phyloP scores from a whole-genome alignment of 2,113 vertebrate species.

The Tinamus guttatus region DNA sequence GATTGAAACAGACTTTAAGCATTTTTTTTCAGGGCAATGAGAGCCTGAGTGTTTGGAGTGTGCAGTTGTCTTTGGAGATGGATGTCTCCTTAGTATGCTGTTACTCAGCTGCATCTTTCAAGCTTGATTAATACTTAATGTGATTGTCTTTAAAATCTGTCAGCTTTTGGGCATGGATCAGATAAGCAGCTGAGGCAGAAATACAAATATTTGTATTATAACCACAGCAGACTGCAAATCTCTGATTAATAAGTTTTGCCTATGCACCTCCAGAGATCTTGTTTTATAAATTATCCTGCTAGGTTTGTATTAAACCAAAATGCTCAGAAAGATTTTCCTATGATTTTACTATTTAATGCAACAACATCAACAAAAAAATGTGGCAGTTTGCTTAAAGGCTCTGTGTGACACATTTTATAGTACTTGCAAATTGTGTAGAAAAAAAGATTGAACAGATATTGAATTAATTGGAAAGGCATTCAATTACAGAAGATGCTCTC shows the following conservation, averaged over 20 bases:
- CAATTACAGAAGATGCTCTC: not conserved
- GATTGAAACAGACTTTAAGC: not conserved
- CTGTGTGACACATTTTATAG: slow-evolving; percentile 25
- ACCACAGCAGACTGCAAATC: too few species aligned
- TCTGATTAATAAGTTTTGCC: slow-evolving; percentile 77
- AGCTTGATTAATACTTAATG: slow-evolving; percentile 81
- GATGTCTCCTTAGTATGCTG: slow-evolving; percentile 70
- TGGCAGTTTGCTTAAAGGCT: slow-evolving; percentile 36
- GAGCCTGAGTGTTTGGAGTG: not conserved
- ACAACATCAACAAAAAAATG: slow-evolving; percentile 45
- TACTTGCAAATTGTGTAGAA: slow-evolving; percentile 6
- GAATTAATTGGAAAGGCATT: slow-evolving; percentile 2
- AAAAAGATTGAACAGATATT: not conserved
- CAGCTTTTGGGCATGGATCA: slow-evolving; percentile 74
- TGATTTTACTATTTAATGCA: not conserved
- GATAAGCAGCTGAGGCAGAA: slow-evolving; percentile 68
- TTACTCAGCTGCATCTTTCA: slow-evolving; percentile 69
- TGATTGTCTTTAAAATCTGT: slow-evolving; percentile 80
- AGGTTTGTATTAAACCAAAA: slow-evolving; percentile 53
- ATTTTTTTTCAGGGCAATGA: slow-evolving; percentile 15
- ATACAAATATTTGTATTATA: slow-evolving; percentile 80
- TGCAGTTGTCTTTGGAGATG: slow-evolving; percentile 22
- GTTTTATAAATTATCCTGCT: slow-evolving; percentile 71
- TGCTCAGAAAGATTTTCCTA: slow-evolving; percentile 39
- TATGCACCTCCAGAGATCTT: slow-evolving; percentile 71